Conservation (phyloP, 2,888 invertebrate species). For the Liposcelis brunnea region DNA sequence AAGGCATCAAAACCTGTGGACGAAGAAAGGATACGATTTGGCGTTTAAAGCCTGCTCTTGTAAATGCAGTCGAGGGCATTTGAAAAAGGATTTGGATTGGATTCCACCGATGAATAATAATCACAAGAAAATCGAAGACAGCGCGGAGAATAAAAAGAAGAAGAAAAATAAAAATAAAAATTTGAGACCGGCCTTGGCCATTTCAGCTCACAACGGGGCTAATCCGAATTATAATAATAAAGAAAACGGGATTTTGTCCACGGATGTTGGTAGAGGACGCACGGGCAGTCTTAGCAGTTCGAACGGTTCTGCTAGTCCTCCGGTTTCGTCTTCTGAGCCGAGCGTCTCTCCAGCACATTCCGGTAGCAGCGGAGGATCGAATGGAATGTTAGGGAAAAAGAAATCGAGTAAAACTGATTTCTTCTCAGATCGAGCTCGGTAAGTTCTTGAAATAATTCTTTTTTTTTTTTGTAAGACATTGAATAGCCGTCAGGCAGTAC, state of each 20-base stretch:
- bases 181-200: constrained; percentile 11
- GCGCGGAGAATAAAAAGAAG: constrained; percentile 42
- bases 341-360: constrained; percentile 52
- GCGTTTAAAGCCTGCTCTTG: constrained; percentile 92
- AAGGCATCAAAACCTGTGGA: constrained; percentile 89
- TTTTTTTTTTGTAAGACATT: background rate
- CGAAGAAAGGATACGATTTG: constrained; percentile 92
- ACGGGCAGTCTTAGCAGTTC: constrained; percentile 60
- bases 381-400: constrained; percentile 34
- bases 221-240: constrained; percentile 27
- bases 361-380: constrained; percentile 27
- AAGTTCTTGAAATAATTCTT: constrained; percentile 28
- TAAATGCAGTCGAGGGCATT: constrained; percentile 78
- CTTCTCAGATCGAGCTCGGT: constrained; percentile 65
- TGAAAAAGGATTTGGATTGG: constrained; percentile 92
- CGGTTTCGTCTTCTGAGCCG: constrained; percentile 56
- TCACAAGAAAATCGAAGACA: constrained; percentile 33
- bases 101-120: constrained; percentile 42
- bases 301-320: constrained; percentile 66
- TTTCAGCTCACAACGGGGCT: constrained; percentile 11
- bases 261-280: constrained; percentile 37
- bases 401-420: constrained; percentile 55
- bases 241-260: constrained; percentile 24
- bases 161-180: constrained; percentile 42
- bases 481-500: too few species aligned